Evolutionary conservation across 2,888 invertebrate species (phyloP), one percentile per base, ranked within the genome.

Genomic region (Thymelicus lineola): DNA sequence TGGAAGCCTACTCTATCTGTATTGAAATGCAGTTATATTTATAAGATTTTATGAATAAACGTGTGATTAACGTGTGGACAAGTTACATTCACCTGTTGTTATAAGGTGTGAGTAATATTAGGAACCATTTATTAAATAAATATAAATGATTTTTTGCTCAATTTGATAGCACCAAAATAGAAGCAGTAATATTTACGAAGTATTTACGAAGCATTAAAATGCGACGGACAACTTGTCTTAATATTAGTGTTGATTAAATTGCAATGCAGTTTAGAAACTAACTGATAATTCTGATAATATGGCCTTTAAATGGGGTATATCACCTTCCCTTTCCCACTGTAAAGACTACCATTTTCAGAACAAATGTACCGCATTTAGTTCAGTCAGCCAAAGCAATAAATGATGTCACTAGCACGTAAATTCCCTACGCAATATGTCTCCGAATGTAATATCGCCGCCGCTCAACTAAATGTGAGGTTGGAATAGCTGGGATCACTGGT

Each of bases 1-100:
- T 72, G 58, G 64, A 48, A 59, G n/a, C 10, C 10, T 36, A 48
- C 42, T 42, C 35, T 36, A 35, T 45, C 14, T 15, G 15, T n/a
- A 42, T 48, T 46, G 45, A 35, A 58, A 38, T 10, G n/a, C 15
- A 15, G 38, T 58, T 14, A n/a, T 12, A 35, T 28, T 7, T 28
- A 36, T 57, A 57, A n/a, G 28, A 5, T 28, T 28, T 28, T n/a
- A 35, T 28, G 14, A 57, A 57, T 57, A 57, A 35, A 57, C 35
- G 35, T 35, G n/a, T 12, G 35, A 57, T 35, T n/a, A n/a, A 28
- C 3, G 28, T 28, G n/a, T n/a, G n/a, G n/a, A n/a, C n/a, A n/a
- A n/a, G n/a, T n/a, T n/a, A n/a, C n/a, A n/a, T n/a, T n/a, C n/a
- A n/a, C n/a, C n/a, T n/a, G n/a, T 28, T 28, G 28, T 28, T 28